Percentiles rank a stretch among this genome's conserved stretches.
Evolutionary conservation across 1,140 invertebrate genomes (phyloP).

Genomic region (Solenopsis fugax): DNA sequence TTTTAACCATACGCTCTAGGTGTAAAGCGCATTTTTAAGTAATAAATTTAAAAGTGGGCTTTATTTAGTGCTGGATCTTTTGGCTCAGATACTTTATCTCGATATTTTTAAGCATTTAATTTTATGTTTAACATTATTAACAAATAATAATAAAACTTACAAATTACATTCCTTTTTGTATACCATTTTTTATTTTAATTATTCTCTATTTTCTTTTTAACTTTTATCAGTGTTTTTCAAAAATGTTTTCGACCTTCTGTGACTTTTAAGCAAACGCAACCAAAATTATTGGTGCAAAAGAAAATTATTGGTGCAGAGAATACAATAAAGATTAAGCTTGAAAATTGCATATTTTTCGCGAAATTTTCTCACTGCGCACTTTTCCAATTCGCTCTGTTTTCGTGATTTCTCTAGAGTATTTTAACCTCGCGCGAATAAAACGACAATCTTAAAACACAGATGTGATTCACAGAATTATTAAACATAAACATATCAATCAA

Average conservation of each 20-base stretch:
- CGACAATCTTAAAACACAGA: slow-evolving; percentile 1
- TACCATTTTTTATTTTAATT: not conserved
- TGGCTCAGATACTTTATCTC: too few relatives aligned
- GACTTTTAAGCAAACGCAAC: not conserved
- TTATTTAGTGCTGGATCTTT: too few relatives aligned
- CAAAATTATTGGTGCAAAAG: not conserved
- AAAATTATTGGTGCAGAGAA: not conserved
- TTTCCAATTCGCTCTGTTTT: not conserved
- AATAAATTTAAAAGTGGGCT: too few relatives aligned
- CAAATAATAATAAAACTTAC: not conserved
- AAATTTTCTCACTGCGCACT: not conserved
- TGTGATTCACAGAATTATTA: not conserved
- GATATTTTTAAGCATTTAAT: not conserved
- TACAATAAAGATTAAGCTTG: not conserved
- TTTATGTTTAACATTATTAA: not conserved
- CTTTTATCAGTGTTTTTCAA: not conserved
- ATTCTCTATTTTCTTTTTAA: not conserved
- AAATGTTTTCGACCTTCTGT: not conserved
- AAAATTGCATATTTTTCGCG: not conserved
- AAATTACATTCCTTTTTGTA: not conserved
- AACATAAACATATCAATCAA: not conserved
- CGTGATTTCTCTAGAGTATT: not conserved
- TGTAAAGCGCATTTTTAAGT: too few relatives aligned
- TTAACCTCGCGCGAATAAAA: not conserved
- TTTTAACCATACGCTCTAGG: too few relatives aligned